Conservation (phyloP, 2,797 vertebrate species). For the Euthynnus affinis region DNA sequence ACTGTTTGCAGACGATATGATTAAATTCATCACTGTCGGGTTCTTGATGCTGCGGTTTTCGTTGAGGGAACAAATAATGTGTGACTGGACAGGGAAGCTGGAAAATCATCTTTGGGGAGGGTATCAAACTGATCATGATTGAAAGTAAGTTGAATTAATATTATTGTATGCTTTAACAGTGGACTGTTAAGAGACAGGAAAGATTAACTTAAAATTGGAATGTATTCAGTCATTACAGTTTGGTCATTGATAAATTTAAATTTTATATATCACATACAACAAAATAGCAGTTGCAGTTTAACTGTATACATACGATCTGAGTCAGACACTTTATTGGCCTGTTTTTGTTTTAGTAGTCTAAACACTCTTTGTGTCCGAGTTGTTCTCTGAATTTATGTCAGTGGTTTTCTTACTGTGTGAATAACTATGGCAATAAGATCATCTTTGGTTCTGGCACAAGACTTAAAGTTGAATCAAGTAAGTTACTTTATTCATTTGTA, state of each 20-base stretch:
- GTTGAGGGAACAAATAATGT: slow-evolving; percentile 19
- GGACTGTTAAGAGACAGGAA: too few relatives aligned
- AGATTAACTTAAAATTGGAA: too few relatives aligned
- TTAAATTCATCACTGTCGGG: background rate
- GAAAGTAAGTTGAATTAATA: too few relatives aligned
- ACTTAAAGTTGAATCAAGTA: background rate
- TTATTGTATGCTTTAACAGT: too few relatives aligned
- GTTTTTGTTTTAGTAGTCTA: background rate
- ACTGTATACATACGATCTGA: background rate
- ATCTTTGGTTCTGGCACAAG: slow-evolving; percentile 41
- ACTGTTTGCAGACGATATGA: slow-evolving; percentile 9
- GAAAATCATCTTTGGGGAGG: slow-evolving; percentile 19
- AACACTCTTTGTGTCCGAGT: background rate
- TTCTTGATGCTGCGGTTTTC: background rate
- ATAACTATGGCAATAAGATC: slow-evolving; percentile 11
- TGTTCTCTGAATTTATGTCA: background rate
- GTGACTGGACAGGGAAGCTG: slow-evolving; percentile 27
- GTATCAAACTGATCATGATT: slow-evolving; percentile 6
- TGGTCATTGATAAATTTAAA: too few relatives aligned
- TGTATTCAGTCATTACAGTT: too few relatives aligned
- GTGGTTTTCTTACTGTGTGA: slow-evolving; percentile 39
- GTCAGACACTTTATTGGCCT: background rate
- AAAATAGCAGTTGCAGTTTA: background rate
- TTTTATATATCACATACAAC: background rate
- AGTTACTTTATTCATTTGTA: slow-evolving; percentile 7